These are phyloP conservation scores for Tapirus indicus DNA, from an alignment of 2,797 vertebrate genomes.

Conservation along the genomic window DNA sequence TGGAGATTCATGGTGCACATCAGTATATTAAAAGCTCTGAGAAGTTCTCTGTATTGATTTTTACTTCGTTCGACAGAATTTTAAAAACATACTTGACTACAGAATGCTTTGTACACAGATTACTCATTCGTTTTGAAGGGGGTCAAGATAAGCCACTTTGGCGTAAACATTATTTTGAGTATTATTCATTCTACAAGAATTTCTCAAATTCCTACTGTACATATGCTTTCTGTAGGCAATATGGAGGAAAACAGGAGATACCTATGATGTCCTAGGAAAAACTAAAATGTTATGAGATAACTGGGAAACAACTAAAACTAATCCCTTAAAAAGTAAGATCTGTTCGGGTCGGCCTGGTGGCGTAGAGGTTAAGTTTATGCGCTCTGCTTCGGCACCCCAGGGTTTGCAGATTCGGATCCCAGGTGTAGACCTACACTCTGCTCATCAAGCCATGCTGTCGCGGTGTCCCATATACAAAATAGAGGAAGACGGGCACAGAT, in stretches of 20 bases:
- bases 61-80: constrained; percentile 32
- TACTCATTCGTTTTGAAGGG: constrained; percentile 1
- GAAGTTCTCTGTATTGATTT: neutral
- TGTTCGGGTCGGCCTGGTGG: too few species aligned
- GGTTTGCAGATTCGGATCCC: too few species aligned
- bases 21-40: constrained; percentile 8
- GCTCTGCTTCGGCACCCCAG: too few species aligned
- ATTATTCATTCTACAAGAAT: neutral
- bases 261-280: neutral
- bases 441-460: too few species aligned
- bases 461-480: too few species aligned
- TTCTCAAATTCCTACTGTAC: neutral
- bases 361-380: too few species aligned
- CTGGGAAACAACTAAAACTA: neutral
- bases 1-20: neutral
- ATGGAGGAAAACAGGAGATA: neutral
- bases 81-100: neutral
- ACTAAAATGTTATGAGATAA: neutral
- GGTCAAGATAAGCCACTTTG: constrained; percentile 8
- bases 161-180: neutral
- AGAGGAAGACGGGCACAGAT: too few species aligned
- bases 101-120: constrained; percentile 22
- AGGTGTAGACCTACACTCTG: too few species aligned
- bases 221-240: neutral
- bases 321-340: neutral